Base-by-base conservation (phyloP, 2,888 invertebrate species). In the Trichacis sp. region DNA sequence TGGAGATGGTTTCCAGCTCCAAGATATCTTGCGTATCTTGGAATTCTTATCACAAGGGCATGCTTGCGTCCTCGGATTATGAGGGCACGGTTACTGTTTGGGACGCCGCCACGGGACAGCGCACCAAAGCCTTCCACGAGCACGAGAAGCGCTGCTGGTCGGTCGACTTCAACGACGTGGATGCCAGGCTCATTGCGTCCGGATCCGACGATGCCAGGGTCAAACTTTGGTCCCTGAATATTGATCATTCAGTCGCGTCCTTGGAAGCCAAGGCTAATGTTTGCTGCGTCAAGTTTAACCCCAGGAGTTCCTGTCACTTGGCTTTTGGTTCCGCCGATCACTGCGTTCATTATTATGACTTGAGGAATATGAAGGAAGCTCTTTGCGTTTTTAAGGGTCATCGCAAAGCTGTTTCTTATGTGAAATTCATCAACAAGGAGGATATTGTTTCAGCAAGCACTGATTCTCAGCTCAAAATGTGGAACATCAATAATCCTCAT, bases 321-420 rank as follows among this genome's bases (percentile, higher is more conserved):
- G 96, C 96, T 1, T 97, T 96, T 86, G 97, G 97, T 11, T 95
- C 95, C n/a, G 97, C 97, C 18, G 97, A 97, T 86, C 97, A 97
- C 85, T 95, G 95, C 86, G 96, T 97, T 52, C 96, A 97, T 85
- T 96, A 97, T 82, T 97, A 96, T 85, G 97, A 97, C 86, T 87
- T 97, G 70, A 87, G 97, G 33, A 91, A 94, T 72, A 91, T 93
- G 78, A 90, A 92, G 59, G 90, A 92, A 68, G 92, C 96, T 0
- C 87, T 96, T 14, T 90, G 91, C 58, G 88, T 96, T 9, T 94
- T 97, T 81, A 91, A 92, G 74, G 96, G 96, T 30, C 97, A 97
- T 82, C 89, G 93, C 66, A 97, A 97, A 83, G 96, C 97, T 0
- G 97, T 97, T 0, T 96, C 96, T 0, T 97, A 97, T 85, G 96